Evolutionary conservation across 2,888 invertebrate genomes (phyloP), one percentile per base, ranked within the genome.

Genomic region (Subacronicta megacephala): DNA sequence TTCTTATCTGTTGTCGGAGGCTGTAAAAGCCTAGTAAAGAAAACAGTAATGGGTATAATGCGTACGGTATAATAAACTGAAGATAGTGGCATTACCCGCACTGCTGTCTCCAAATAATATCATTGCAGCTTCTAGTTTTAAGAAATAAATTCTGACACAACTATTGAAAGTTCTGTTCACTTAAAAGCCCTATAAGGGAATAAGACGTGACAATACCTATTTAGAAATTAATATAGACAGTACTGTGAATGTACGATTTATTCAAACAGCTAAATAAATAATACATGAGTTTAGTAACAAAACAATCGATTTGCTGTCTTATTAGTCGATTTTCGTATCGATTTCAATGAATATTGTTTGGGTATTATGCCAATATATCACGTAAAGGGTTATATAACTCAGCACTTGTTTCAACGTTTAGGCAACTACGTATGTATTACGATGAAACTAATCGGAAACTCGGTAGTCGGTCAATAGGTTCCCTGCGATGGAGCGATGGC

Each of bases 361-460:
- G 41, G 18, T 56, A 57, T 56, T 52, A 38, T 38, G 36, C 29
- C 41, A 44, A 36, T 55, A 43, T 55, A 45, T 49, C 62, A 62
- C 44, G 50, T 51, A 23, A 58, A 62, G 13, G 12, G 44, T 67
- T 72, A 43, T 20, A 31, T 54, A 67, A 70, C n/a, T 12, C 31
- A 12, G 49, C 66, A 69, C 58, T 68, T 61, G 66, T 65, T 56
- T 63, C 60, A 60, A 68, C 65, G 68, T 72, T 80, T 65, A 42
- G 59, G 60, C 66, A 72, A 57, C 66, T 59, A n/a, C n/a, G n/a
- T n/a, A n/a, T n/a, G n/a, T n/a, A 64, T 74, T 75, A 69, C 68
- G 62, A 59, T 69, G 68, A 74, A 73, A 62, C 71, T 65, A 68
- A 67, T 77, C 64, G 66, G 62, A 73, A 66, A 68, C 64, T 67